Evolutionary conservation across 2,888 invertebrate genomes (phyloP).

Genomic region (Eupithecia tripunctaria): DNA sequence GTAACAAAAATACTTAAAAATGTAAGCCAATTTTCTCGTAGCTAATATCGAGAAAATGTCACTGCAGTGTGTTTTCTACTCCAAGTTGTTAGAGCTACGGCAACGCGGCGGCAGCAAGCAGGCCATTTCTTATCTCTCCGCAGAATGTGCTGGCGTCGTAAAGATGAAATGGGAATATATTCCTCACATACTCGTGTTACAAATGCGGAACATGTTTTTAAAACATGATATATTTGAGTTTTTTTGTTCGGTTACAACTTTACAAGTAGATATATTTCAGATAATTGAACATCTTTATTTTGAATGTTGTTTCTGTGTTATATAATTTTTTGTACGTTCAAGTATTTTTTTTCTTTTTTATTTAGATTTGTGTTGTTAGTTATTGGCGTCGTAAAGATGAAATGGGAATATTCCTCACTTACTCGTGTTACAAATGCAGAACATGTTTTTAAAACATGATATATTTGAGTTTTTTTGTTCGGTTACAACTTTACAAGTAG

Average conservation of each 20-base stretch:
- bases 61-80: conserved; percentile 10
- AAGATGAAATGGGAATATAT: conserved; percentile 30
- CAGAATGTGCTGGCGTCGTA: conserved; percentile 24
- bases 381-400: conserved; percentile 30
- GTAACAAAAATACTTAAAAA: not conserved
- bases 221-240: not conserved
- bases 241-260: not conserved
- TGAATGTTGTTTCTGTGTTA: too few relatives aligned
- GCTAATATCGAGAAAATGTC: conserved; percentile 10
- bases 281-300: not conserved
- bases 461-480: not conserved
- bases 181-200: conserved; percentile 10
- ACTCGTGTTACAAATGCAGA: conserved; percentile 4
- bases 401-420: conserved; percentile 25
- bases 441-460: not conserved
- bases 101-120: too few relatives aligned
- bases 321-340: too few relatives aligned
- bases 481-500: not conserved
- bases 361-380: too few relatives aligned
- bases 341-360: too few relatives aligned
- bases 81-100: not conserved
- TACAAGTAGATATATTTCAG: not conserved
- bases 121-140: conserved; percentile 23
- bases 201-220: not conserved
- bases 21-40: not conserved